Evolutionary conservation across 92 coral and sea anemone genomes (phyloP).

Genomic region (Desmophyllum pertusum): DNA sequence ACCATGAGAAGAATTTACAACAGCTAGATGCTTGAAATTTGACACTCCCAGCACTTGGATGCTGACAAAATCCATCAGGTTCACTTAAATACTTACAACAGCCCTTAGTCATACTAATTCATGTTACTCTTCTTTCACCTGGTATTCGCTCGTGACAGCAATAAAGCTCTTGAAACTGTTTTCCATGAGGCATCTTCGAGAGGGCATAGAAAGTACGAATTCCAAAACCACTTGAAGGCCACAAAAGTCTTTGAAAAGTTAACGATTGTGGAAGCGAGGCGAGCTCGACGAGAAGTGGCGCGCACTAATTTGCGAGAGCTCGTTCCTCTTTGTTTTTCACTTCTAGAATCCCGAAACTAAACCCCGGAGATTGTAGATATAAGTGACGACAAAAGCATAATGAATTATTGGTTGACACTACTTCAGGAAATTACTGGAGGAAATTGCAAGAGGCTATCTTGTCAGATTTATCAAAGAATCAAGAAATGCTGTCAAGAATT

Average conservation of each 20-base stretch:
- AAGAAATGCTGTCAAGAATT: slow-evolving; percentile 90
- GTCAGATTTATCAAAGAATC: slow-evolving; percentile 98
- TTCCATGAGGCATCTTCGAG: slow-evolving; percentile 78
- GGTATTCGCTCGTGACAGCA: slow-evolving; percentile 92
- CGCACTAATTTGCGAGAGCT: slow-evolving; percentile 48
- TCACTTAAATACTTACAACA: slow-evolving; percentile 91
- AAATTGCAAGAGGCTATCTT: slow-evolving; percentile 98
- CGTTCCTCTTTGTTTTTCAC: slow-evolving; percentile 59
- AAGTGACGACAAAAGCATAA: slow-evolving; percentile 97
- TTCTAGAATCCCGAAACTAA: slow-evolving; percentile 57
- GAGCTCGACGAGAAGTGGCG: slow-evolving; percentile 25
- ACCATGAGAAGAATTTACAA: slow-evolving; percentile 67
- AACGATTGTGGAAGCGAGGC: slow-evolving; percentile 21
- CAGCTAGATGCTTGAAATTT: slow-evolving; percentile 76
- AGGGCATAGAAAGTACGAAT: slow-evolving; percentile 44
- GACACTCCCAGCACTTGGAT: slow-evolving; percentile 84
- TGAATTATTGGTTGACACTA: slow-evolving; percentile 99
- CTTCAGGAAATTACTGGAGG: slow-evolving; percentile 99
- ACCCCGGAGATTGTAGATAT: slow-evolving; percentile 93
- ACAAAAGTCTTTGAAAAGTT: slow-evolving; percentile 12
- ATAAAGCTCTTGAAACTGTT: slow-evolving; percentile 78
- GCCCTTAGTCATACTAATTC: slow-evolving; percentile 80
- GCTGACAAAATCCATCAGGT: slow-evolving; percentile 92
- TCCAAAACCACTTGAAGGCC: slow-evolving; percentile 44
- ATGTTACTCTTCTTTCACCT: slow-evolving; percentile 83